Evolutionary conservation across 1,140 invertebrate species (phyloP).

Genomic region (Papilio helenus): DNA sequence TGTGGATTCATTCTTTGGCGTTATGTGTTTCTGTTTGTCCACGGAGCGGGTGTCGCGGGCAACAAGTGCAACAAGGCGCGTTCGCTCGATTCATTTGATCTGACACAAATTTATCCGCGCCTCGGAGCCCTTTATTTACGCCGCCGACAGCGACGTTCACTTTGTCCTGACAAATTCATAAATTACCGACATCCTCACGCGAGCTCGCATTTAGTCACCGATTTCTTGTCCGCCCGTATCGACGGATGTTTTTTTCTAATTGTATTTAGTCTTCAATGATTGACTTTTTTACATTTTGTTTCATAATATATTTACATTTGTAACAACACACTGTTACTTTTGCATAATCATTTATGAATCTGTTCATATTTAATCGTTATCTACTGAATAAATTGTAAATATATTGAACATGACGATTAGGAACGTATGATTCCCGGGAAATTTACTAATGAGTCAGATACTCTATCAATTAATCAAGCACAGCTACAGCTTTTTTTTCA

Average conservation of each 20-base stretch:
- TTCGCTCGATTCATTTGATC: slow-evolving; percentile 78
- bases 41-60: slow-evolving; percentile 53
- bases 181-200: slow-evolving; percentile 81
- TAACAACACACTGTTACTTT: neutral
- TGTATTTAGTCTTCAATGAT: slow-evolving; percentile 55
- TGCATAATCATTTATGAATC: too few relatives aligned
- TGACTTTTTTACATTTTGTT: slow-evolving; percentile 36
- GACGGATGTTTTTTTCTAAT: slow-evolving; percentile 65
- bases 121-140: slow-evolving; percentile 76
- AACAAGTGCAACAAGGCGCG: slow-evolving; percentile 76
- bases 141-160: slow-evolving; percentile 73
- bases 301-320: neutral
- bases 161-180: slow-evolving; percentile 82
- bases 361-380: too few relatives aligned
- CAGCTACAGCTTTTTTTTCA: neutral
- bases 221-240: slow-evolving; percentile 72
- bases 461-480: neutral
- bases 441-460: too few relatives aligned
- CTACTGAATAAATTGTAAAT: too few relatives aligned
- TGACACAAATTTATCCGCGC: slow-evolving; percentile 81
- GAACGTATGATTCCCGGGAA: too few relatives aligned
- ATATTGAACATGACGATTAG: too few relatives aligned
- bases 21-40: slow-evolving; percentile 41
- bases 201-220: slow-evolving; percentile 64
- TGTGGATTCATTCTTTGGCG: slow-evolving; percentile 50